These are phyloP conservation scores for Clivina fossor DNA, from an alignment of 2,888 invertebrate genomes.

Conservation along the genomic window DNA sequence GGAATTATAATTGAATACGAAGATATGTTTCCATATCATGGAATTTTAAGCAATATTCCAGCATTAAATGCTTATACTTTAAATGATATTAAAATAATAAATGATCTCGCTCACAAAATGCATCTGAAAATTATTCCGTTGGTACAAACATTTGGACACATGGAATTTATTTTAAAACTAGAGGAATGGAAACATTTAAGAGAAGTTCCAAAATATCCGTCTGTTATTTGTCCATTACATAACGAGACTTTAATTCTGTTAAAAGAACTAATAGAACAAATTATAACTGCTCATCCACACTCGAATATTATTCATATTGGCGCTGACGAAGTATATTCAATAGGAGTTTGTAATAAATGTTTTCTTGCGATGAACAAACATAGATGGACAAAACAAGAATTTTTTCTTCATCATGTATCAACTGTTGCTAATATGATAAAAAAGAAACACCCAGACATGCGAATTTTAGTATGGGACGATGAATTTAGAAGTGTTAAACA, in stretches of 20 bases:
- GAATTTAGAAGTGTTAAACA: conserved; percentile 66
- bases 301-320: conserved; percentile 68
- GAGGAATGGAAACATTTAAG: conserved; percentile 66
- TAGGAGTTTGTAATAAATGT: conserved; percentile 66
- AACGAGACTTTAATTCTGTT: conserved; percentile 60
- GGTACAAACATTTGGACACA: conserved; percentile 84
- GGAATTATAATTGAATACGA: conserved; percentile 83
- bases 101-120: conserved; percentile 56
- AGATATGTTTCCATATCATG: conserved; percentile 82
- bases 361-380: conserved; percentile 47
- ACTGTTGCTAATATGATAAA: conserved; percentile 56
- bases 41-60: conserved; percentile 59
- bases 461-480: conserved; percentile 80
- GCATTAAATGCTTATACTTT: conserved; percentile 66
- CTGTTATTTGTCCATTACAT: conserved; percentile 72
- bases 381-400: conserved; percentile 56
- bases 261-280: conserved; percentile 71
- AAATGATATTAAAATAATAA: conserved; percentile 57
- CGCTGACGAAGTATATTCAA: conserved; percentile 78
- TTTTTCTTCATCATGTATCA: conserved; percentile 67
- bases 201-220: conserved; percentile 63
- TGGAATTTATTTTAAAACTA: conserved; percentile 78
- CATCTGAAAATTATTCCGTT: conserved; percentile 74
- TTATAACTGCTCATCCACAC: conserved; percentile 60
- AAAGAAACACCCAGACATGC: conserved; percentile 56